Conservation (phyloP, 1,140 invertebrate species). For the Geopemphigus sp. region DNA sequence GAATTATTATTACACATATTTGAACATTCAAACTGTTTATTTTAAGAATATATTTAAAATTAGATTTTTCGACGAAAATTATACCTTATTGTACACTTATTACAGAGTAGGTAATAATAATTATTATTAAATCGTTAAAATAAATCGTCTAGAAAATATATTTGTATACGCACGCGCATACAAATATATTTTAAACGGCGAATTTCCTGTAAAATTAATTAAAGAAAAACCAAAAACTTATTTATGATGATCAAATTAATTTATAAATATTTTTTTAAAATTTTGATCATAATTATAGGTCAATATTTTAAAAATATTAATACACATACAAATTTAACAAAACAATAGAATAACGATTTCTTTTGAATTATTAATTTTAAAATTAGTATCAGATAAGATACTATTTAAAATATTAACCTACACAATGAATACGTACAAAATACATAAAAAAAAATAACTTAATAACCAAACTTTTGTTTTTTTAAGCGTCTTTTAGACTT, state of each 20-base stretch:
- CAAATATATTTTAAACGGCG: neutral
- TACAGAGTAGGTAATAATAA: neutral
- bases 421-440: constrained; percentile 24
- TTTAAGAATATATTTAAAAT: neutral
- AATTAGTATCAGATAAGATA: constrained; percentile 4
- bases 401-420: constrained; percentile 16
- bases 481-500: constrained; percentile 54
- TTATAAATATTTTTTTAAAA: constrained; percentile 11
- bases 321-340: constrained; percentile 10
- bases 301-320: neutral
- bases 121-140: neutral
- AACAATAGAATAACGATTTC: neutral
- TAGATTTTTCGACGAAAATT: neutral
- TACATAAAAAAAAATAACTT: neutral
- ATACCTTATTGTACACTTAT: neutral
- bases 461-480: constrained; percentile 50
- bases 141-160: neutral
- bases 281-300: constrained; percentile 6
- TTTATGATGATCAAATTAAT: neutral
- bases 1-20: neutral
- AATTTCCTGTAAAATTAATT: neutral
- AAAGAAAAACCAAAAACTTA: neutral
- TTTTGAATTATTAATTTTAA: neutral
- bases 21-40: neutral
- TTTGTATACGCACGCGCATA: neutral